These are phyloP conservation scores for Cephalotes varians DNA, from an alignment of 2,888 invertebrate genomes.

Conservation along the genomic window DNA sequence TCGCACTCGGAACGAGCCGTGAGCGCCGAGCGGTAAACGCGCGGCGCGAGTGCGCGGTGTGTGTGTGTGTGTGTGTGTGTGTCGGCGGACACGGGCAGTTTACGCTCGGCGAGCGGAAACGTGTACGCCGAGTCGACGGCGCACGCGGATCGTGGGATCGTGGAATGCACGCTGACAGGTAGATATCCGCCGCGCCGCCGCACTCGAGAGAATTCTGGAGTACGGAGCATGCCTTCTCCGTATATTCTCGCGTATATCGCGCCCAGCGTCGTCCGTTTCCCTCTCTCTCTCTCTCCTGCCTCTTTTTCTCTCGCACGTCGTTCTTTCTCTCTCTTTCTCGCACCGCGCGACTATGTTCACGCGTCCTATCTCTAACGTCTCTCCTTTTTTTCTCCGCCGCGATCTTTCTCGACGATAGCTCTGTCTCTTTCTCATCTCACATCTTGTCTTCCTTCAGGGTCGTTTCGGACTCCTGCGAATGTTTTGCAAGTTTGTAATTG, in stretches of 20 bases:
- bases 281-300: conserved; percentile 1
- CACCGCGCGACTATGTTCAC: conserved; percentile 2
- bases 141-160: conserved; percentile 73
- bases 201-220: conserved; percentile 69
- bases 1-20: not conserved
- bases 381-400: conserved; percentile 51
- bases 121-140: conserved; percentile 50
- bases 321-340: not conserved
- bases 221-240: conserved; percentile 63
- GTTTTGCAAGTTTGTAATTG: not conserved
- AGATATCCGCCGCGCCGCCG: conserved; percentile 78
- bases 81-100: not conserved
- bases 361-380: conserved; percentile 29
- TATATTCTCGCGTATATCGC: conserved; percentile 55
- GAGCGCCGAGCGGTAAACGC: not conserved
- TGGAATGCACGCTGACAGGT: conserved; percentile 84
- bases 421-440: not conserved
- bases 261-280: conserved; percentile 64
- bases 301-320: not conserved
- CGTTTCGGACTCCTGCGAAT: not conserved
- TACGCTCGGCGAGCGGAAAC: conserved; percentile 6
- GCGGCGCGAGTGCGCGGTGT: not conserved
- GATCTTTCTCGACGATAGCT: conserved; percentile 32
- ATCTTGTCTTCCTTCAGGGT: not conserved
- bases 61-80: too few relatives aligned